Conservation (phyloP, 1,140 invertebrate genomes). For the Drosophila miranda region DNA sequence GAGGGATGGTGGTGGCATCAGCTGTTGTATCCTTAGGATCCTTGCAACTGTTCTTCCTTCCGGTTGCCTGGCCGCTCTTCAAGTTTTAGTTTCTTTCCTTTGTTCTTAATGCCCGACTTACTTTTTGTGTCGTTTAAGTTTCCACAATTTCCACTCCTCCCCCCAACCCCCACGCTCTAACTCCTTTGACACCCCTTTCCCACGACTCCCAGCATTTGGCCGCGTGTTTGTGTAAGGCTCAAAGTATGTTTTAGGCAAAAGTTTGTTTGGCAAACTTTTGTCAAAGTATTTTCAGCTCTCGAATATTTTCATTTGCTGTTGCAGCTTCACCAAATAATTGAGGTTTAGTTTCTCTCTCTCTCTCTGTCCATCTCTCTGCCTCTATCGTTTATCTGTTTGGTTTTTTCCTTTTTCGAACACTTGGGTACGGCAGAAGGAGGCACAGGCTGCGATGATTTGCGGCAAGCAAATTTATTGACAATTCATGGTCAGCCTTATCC, state of each 20-base stretch:
- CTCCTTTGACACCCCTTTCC: background rate
- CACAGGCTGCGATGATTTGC: slow-evolving; percentile 64
- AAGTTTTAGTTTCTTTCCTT: slow-evolving; percentile 35
- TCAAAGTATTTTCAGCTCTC: slow-evolving; percentile 71
- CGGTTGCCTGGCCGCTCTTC: slow-evolving; percentile 14
- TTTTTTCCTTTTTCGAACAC: background rate
- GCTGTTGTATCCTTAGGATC: background rate
- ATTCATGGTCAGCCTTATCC: slow-evolving; percentile 51
- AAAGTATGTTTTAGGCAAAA: slow-evolving; percentile 70
- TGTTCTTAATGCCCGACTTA: slow-evolving; percentile 73
- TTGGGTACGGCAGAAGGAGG: slow-evolving; percentile 2
- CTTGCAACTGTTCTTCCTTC: slow-evolving; percentile 32
- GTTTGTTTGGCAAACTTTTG: slow-evolving; percentile 68
- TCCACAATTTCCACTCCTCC: slow-evolving; percentile 47
- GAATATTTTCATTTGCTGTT: slow-evolving; percentile 75
- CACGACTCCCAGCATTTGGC: slow-evolving; percentile 4
- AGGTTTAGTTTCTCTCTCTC: slow-evolving; percentile 40
- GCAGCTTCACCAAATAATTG: slow-evolving; percentile 75
- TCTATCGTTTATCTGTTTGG: background rate
- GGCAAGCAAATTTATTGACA: slow-evolving; percentile 79
- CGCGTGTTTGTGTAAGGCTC: slow-evolving; percentile 36
- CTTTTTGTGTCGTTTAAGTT: slow-evolving; percentile 66
- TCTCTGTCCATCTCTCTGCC: background rate
- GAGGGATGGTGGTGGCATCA: slow-evolving; percentile 25
- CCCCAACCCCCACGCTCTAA: background rate